Evolutionary conservation across 2,888 invertebrate species (phyloP).

Genomic region (Brachypterus glaber): DNA sequence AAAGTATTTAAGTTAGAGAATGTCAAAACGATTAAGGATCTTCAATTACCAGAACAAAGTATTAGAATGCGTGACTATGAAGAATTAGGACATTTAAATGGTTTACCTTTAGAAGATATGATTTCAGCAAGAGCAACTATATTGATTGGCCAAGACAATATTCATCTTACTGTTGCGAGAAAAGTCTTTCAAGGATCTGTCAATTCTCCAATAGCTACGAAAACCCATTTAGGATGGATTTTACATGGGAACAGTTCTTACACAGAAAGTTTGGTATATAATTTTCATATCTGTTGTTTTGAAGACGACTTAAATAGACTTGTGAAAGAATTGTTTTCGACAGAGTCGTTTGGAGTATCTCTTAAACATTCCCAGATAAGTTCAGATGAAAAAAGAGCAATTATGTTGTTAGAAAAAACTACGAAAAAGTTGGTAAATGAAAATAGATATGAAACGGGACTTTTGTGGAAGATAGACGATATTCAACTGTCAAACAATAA

Average conservation of each 20-base stretch:
- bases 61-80: conserved; percentile 3
- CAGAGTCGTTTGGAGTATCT: no score
- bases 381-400: no score
- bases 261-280: no score
- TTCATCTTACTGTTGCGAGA: conserved; percentile 10
- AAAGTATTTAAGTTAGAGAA: conserved; percentile 9
- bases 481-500: conserved; percentile 3
- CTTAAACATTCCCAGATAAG: no score
- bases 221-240: conserved; percentile 10
- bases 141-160: conserved; percentile 13
- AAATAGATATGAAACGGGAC: no score
- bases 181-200: conserved; percentile 9
- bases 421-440: no score
- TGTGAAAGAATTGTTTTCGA: no score
- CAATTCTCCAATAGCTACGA: conserved; percentile 9
- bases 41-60: conserved; percentile 7
- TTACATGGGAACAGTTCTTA: conserved; percentile 3
- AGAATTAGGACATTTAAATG: conserved; percentile 7
- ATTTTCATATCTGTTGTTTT: conserved; percentile 5
- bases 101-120: conserved; percentile 9
- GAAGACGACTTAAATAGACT: no score
- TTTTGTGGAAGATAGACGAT: conserved; percentile 3
- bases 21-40: conserved; percentile 6
- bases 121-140: no score
- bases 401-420: no score